Conservation (phyloP, 2,888 invertebrate genomes). For the Agonopterix heracliana region DNA sequence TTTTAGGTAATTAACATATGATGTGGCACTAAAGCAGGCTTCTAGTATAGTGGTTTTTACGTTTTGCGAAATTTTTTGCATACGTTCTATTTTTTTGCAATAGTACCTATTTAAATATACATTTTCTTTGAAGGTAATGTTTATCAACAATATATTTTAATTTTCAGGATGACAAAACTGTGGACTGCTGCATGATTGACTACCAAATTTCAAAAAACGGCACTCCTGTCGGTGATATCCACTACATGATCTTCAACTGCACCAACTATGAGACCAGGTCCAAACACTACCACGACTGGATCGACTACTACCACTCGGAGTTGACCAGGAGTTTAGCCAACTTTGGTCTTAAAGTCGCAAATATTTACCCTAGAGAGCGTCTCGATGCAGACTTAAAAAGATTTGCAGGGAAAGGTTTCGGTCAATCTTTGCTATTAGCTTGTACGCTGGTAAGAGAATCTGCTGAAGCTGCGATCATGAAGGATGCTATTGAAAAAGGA, state of each 20-base stretch:
- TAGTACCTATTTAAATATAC: too few species aligned
- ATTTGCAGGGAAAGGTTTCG: slow-evolving; percentile 22
- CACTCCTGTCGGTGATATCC: slow-evolving; percentile 18
- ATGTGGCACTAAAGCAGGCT: too few species aligned
- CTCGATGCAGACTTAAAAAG: slow-evolving; percentile 29
- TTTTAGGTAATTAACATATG: too few species aligned
- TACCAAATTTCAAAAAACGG: slow-evolving; percentile 19
- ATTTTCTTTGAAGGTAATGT: neutral
- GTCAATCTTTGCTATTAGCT: slow-evolving; percentile 13
- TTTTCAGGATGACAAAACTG: slow-evolving; percentile 6
- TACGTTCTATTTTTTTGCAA: too few species aligned
- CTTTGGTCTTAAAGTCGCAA: slow-evolving; percentile 24
- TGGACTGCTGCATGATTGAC: slow-evolving; percentile 20
- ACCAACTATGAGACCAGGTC: slow-evolving; percentile 16
- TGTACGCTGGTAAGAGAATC: slow-evolving; percentile 19
- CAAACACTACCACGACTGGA: slow-evolving; percentile 2
- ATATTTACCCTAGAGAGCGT: slow-evolving; percentile 27
- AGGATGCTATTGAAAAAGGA: slow-evolving; percentile 7
- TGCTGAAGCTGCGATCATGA: slow-evolving; percentile 21
- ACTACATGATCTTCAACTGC: slow-evolving; percentile 25
- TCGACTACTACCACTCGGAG: slow-evolving; percentile 4
- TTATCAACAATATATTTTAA: neutral
- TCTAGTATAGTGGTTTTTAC: too few species aligned
- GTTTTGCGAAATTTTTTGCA: too few species aligned
- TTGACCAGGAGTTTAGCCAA: slow-evolving; percentile 10